Conservation (phyloP, 2,888 invertebrate genomes). For the Dilophus febrilis region DNA sequence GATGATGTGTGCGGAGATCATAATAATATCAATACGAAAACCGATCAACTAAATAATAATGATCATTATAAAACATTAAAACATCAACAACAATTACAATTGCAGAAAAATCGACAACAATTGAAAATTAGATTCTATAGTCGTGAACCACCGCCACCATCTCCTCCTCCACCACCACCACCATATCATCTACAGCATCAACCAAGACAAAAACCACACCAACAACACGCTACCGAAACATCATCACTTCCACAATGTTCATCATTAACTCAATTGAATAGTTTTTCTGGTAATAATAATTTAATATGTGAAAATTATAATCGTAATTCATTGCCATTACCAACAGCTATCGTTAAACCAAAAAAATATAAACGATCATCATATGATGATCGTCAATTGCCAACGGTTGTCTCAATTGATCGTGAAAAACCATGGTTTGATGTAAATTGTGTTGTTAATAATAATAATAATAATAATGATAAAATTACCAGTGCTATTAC, state of each 20-base stretch:
- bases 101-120: neutral
- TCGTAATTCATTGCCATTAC: slow-evolving; percentile 7
- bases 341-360: slow-evolving; percentile 17
- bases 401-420: slow-evolving; percentile 17
- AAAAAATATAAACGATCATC: slow-evolving; percentile 22
- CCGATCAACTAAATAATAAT: no score
- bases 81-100: no score
- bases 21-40: no score
- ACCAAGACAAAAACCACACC: neutral
- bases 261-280: neutral
- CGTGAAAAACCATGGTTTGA: slow-evolving; percentile 7
- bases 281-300: no score
- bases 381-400: slow-evolving; percentile 25
- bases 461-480: slow-evolving; percentile 3
- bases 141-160: no score
- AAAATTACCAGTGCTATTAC: neutral
- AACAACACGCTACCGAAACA: neutral
- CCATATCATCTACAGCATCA: no score
- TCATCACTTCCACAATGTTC: neutral
- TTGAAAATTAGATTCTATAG: no score
- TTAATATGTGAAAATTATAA: neutral
- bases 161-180: no score
- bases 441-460: no score
- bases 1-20: neutral
- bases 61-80: no score